Conservation (phyloP, 2,797 vertebrate genomes). For the Eupleurogrammus muticus region DNA sequence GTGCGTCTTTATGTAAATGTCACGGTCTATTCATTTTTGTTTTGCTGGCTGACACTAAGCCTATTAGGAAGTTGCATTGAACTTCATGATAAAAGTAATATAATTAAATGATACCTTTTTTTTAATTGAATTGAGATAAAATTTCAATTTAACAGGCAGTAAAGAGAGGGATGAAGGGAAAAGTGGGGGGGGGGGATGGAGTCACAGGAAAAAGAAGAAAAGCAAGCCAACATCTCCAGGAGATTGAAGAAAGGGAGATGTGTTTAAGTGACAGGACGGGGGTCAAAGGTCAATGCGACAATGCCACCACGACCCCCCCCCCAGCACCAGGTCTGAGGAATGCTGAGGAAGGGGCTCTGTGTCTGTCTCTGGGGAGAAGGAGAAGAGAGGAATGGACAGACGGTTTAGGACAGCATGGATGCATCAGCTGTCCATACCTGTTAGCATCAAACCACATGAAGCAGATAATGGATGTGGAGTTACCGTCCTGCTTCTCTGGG, state of each 20-base stretch:
- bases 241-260: conserved; percentile 37
- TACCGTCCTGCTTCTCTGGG: not conserved
- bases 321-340: conserved; percentile 29
- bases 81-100: not conserved
- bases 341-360: conserved; percentile 22
- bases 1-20: not conserved
- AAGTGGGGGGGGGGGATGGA: conserved; percentile 31
- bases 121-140: not conserved
- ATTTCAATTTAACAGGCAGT: not conserved
- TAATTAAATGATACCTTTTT: not conserved
- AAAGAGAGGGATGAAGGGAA: not conserved
- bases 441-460: conserved; percentile 27
- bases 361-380: conserved; percentile 35
- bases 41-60: not conserved
- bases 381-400: conserved; percentile 19
- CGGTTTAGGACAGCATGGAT: conserved; percentile 18
- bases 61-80: not conserved
- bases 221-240: conserved; percentile 9
- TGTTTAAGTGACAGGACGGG: conserved; percentile 60
- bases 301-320: conserved; percentile 49
- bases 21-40: not conserved
- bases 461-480: conserved; percentile 10
- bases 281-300: conserved; percentile 56
- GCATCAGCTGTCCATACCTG: conserved; percentile 32
- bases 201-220: conserved; percentile 20